phyloP scores from a whole-genome alignment of 2,797 vertebrate genomes.

The Masticophis lateralis region DNA sequence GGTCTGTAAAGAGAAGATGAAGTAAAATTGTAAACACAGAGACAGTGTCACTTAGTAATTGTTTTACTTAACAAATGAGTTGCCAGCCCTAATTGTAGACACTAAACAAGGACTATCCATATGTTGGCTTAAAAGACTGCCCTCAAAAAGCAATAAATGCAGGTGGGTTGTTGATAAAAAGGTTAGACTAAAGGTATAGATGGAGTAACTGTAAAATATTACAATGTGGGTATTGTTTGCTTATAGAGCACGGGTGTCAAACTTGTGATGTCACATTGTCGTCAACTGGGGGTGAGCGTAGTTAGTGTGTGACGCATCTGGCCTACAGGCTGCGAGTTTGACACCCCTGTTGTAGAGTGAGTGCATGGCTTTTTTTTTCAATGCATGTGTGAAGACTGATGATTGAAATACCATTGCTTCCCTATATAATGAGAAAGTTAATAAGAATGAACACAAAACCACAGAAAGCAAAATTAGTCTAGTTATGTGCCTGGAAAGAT shows the following conservation, averaged over 20 bases:
- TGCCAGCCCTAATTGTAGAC: background rate
- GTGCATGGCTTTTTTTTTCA: background rate
- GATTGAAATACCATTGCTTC: background rate
- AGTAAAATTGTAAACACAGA: background rate
- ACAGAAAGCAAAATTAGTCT: background rate
- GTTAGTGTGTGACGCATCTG: accelerated
- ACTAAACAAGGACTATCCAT: background rate
- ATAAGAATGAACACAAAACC: background rate
- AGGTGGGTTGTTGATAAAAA: background rate
- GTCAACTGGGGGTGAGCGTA: background rate
- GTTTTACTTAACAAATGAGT: background rate
- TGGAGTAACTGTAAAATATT: background rate
- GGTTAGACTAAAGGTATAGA: background rate
- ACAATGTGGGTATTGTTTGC: background rate
- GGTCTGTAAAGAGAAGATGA: background rate
- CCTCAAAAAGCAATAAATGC: background rate
- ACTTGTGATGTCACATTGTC: accelerated
- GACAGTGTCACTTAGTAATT: background rate
- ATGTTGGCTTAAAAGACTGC: background rate
- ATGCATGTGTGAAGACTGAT: background rate
- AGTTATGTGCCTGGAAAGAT: background rate
- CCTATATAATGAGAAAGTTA: background rate
- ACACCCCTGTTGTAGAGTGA: background rate
- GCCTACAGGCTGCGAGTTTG: background rate
- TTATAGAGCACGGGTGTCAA: background rate